A percentile compares a stretch with the other conserved stretches of the same genome.
Evolutionary conservation across 2,888 invertebrate genomes (phyloP).

Genomic region (Anagyrus pseudococci): DNA sequence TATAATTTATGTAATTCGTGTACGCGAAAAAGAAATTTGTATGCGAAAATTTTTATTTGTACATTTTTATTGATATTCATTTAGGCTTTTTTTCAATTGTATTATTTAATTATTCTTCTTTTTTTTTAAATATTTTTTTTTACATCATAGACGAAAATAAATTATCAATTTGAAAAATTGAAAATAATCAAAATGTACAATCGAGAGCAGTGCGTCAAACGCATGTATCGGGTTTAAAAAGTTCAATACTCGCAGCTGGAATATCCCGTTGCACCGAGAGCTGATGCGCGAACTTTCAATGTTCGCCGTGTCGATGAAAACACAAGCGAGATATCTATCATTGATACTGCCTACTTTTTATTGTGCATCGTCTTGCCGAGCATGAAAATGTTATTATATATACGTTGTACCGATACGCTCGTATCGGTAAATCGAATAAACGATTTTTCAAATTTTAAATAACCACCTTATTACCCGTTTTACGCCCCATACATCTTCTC

Average conservation of each 20-base stretch:
- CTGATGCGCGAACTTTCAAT: background rate
- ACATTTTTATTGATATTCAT: constrained; percentile 24
- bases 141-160: constrained; percentile 4
- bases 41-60: constrained; percentile 16
- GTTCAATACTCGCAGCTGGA: too few species aligned
- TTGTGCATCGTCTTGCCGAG: constrained; percentile 28
- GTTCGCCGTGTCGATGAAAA: background rate
- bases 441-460: constrained; percentile 29
- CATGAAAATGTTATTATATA: constrained; percentile 24
- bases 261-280: too few species aligned
- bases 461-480: too few species aligned
- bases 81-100: constrained; percentile 27
- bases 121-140: too few species aligned
- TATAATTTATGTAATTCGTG: background rate
- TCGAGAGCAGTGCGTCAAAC: too few species aligned
- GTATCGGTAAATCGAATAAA: constrained; percentile 33
- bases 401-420: constrained; percentile 15
- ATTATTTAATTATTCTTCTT: too few species aligned
- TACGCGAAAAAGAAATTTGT: constrained; percentile 14
- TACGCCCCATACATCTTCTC: too few species aligned
- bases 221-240: too few species aligned
- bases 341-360: constrained; percentile 26
- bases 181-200: too few species aligned
- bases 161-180: too few species aligned
- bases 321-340: constrained; percentile 7